Percentiles rank a stretch among this genome's conserved stretches.
Conservation (phyloP, 2,113 vertebrate genomes). For the Myotis lucifugus region DNA sequence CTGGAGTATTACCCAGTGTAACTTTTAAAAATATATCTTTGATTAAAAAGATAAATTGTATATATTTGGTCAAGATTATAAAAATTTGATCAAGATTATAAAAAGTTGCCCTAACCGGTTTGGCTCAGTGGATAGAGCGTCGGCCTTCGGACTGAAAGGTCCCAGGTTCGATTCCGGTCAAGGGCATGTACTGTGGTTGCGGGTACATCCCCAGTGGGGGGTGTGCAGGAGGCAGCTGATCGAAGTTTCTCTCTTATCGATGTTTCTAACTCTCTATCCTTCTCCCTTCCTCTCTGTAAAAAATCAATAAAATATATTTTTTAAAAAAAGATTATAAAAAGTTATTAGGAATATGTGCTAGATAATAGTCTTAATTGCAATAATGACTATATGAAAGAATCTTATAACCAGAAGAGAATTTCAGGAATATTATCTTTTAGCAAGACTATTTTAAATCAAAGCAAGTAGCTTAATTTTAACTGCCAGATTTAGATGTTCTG, state of each 20-base stretch:
- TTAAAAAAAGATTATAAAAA: slow-evolving; percentile 20
- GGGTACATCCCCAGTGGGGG: no score
- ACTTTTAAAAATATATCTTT: slow-evolving; percentile 22
- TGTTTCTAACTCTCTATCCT: no score
- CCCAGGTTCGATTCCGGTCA: no score
- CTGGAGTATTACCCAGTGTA: slow-evolving; percentile 2
- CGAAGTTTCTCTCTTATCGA: no score
- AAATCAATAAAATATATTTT: no score
- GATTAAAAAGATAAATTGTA: slow-evolving; percentile 8
- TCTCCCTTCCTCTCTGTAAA: no score
- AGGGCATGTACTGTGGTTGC: no score
- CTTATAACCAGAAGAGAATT: not conserved
- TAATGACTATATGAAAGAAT: slow-evolving; percentile 8
- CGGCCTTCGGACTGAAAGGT: no score
- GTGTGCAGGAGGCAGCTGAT: no score
- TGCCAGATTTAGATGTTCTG: slow-evolving; percentile 51
- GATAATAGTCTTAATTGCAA: not conserved
- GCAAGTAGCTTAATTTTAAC: slow-evolving; percentile 44
- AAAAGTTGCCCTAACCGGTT: no score
- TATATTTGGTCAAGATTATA: slow-evolving; percentile 4
- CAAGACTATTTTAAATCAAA: slow-evolving; percentile 26
- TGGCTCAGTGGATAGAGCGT: no score
- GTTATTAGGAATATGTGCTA: not conserved
- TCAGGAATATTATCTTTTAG: slow-evolving; percentile 9
- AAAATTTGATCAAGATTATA: slow-evolving; percentile 13